A percentile compares a stretch with the other conserved stretches of the same genome.
These are phyloP conservation scores for Tychaedon coryphoeus DNA, from an alignment of 2,113 vertebrate species.

Conservation along the genomic window DNA sequence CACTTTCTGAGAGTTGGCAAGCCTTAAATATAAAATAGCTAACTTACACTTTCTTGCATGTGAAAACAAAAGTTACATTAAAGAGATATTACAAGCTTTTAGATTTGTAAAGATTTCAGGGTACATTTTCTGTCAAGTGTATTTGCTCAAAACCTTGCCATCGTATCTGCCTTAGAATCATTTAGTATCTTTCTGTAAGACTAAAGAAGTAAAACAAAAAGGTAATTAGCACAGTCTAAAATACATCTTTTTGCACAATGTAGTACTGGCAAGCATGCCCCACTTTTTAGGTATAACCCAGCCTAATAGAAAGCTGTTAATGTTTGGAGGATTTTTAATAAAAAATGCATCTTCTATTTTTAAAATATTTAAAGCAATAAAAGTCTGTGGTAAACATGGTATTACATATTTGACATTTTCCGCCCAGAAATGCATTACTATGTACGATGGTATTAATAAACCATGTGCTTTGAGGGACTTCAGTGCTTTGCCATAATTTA, in stretches of 20 bases:
- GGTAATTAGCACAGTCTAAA: slow-evolving; percentile 1
- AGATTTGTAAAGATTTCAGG: not conserved
- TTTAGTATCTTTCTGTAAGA: not conserved
- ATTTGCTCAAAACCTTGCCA: not conserved
- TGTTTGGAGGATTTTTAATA: slow-evolving; percentile 58
- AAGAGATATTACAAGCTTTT: slow-evolving; percentile 7
- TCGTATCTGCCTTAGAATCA: not conserved
- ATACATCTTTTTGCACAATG: not conserved
- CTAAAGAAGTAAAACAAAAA: slow-evolving; percentile 1
- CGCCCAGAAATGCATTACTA: slow-evolving; percentile 69
- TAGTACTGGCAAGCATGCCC: not conserved
- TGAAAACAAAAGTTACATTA: slow-evolving; percentile 60
- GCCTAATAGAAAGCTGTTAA: slow-evolving; percentile 52
- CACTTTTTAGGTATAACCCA: slow-evolving; percentile 21
- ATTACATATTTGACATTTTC: slow-evolving; percentile 72
- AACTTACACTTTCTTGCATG: slow-evolving; percentile 8
- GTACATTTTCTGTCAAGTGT: not conserved
- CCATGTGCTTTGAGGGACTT: slow-evolving; percentile 68
- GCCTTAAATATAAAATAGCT: slow-evolving; percentile 27
- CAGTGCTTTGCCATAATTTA: slow-evolving; percentile 67
- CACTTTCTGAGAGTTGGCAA: not conserved
- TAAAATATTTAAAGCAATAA: slow-evolving; percentile 66
- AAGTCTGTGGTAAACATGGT: slow-evolving; percentile 66
- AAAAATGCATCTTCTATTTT: slow-evolving; percentile 55
- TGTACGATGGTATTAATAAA: slow-evolving; percentile 72